Evolutionary conservation across 92 coral and sea anemone genomes (phyloP), one percentile per base, ranked within the genome.

Genomic region (Epizoanthus ramosus): DNA sequence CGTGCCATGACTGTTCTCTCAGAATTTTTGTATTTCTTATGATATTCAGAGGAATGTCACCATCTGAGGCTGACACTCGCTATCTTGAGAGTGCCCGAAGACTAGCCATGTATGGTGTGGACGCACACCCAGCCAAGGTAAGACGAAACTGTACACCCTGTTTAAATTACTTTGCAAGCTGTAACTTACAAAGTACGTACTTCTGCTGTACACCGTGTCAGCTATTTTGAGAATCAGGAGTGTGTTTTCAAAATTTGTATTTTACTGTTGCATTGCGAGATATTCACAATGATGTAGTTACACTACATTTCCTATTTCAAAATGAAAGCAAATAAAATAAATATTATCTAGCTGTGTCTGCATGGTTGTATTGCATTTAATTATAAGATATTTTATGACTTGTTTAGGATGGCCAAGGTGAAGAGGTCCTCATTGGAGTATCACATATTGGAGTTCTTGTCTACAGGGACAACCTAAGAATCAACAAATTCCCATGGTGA

Each of bases 41-140:
- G 6, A 50, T 50, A 50, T 52, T 7, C 75, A 97, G 99, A 80
- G 99, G 99, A 6, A 76, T 97, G 83, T 69, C 89, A 22, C 99
- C 99, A n/a, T 91, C 79, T 80, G 97, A 97, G 56, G 93, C 97
- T 39, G 99, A 97, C 57, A 73, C 83, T 37, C 98, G 95, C 67
- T 97, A 94, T 58, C 91, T 97, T 67, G 97, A 94, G 82, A 90
- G 92, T 52, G 99, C 99, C 6, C 73, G 97, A 24, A 96, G 92
- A 79, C 89, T 96, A 83, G 89, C 97, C 47, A 90, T 96, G 99
- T 96, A 85, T 85, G 99, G 98, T 12, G 98, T 97, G 41, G 99
- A 97, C 80, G 92, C 98, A 17, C 99, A 97, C 63, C 98, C 98
- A 52, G 98, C 98, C 2, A 88, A 91, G 86, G 99, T 94, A 88